A percentile compares a stretch with the other conserved stretches of the same genome.
Evolutionary conservation across 1,140 invertebrate species (phyloP).

Genomic region (Plectus sambesii): DNA sequence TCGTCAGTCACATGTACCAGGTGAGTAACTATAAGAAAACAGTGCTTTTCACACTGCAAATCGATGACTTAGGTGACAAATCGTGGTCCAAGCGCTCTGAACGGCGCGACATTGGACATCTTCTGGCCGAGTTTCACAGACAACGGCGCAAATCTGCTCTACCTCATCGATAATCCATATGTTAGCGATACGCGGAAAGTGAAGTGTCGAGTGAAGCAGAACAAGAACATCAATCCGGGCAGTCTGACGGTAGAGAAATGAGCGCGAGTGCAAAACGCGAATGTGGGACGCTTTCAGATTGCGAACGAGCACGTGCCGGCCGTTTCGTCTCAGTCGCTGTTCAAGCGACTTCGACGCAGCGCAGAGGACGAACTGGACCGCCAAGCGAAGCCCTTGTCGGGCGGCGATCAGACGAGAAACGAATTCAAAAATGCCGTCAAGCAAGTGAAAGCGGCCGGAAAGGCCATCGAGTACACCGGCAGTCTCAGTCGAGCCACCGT

Average conservation of each 20-base stretch:
- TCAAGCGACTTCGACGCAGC: constrained; percentile 9
- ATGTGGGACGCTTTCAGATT: constrained; percentile 24
- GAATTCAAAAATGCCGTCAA: constrained; percentile 35
- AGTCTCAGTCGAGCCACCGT: constrained; percentile 26
- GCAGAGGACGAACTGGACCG: constrained; percentile 9
- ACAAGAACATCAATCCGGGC: constrained; percentile 39
- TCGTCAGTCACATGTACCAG: constrained; percentile 42
- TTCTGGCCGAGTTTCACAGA: constrained; percentile 42
- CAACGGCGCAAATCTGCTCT: constrained; percentile 38
- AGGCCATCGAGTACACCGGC: constrained; percentile 37
- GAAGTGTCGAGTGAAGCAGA: constrained; percentile 36
- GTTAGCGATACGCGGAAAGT: constrained; percentile 37
- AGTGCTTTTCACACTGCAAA: background rate
- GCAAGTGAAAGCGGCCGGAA: constrained; percentile 30
- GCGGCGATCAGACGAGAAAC: constrained; percentile 26
- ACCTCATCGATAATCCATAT: constrained; percentile 42
- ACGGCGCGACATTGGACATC: constrained; percentile 39
- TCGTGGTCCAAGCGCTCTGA: constrained; percentile 37
- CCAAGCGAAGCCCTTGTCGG: constrained; percentile 17
- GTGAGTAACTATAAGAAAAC: constrained; percentile 12
- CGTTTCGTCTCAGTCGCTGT: constrained; percentile 1
- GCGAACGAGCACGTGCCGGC: constrained; percentile 42
- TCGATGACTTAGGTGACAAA: constrained; percentile 28
- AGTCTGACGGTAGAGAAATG: constrained; percentile 30
- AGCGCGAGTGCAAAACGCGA: background rate